Base-by-base conservation (phyloP, 2,888 invertebrate genomes). In the Perizoma affinitatum region DNA sequence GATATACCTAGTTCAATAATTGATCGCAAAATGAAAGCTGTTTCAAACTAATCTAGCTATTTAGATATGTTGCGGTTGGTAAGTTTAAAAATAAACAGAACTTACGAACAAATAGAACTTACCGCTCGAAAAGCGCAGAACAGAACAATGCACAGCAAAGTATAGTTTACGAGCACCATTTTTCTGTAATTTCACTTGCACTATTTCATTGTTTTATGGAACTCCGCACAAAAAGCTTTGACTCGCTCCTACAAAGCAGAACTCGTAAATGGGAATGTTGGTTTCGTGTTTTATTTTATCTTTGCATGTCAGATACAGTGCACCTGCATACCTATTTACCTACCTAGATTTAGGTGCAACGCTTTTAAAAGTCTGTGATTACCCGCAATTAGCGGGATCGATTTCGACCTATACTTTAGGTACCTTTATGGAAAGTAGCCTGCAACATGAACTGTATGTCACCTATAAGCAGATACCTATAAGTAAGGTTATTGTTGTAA, bases 161-260 rank as follows among this genome's bases (percentile, higher is more conserved):
- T 34, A 56, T 60, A 65, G 59, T 60, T 58, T 63, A 55, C 54
- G 56, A 61, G 56, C 48, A 22, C 9, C 70, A 70, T 70, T 62
- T 65, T 64, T 61, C 48, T 51, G 34, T 63, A 55, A 61, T 57
- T 58, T 44, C 60, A 43, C 46, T 58, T 56, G 58, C 46, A 55
- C 53, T 61, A 58, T 62, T 62, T 45, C 55, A 58, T 63, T 69
- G 61, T 68, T 61, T 61, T 61, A 58, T 45, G 47, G 43, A 22
- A 22, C 22, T 55, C 10, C 59, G 46, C 55, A 63, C 57, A 65
- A 65, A 68, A 69, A 69, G 58, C 65, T 65, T 40, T 44, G 56
- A 35, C 56, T 60, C 52, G 60, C 34, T 44, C 54, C 40, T 51
- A 61, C 61, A 66, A 60, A 63, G 61, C 59, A 51, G 41, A 38